Evolutionary conservation across 2,888 invertebrate genomes (phyloP), one percentile per base, ranked within the genome.

Genomic region (Catocala fraxini): DNA sequence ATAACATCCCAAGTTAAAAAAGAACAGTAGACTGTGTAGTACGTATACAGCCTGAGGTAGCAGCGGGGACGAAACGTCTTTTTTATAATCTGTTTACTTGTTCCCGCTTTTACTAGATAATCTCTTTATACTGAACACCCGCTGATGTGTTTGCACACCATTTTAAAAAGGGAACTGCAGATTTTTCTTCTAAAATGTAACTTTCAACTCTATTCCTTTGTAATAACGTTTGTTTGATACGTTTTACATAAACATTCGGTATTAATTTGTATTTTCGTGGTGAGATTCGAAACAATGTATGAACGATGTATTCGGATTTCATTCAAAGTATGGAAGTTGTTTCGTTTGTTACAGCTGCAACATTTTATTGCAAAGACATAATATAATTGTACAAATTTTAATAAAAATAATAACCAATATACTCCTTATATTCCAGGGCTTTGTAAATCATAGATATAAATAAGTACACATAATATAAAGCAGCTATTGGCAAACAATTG

Each of bases 71-170:
- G 75, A 74, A 85, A 89, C 85, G 89, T 90, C 88, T 91, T 92
- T 90, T 92, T 91, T 92, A 92, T 92, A 92, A 92, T 91, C 90
- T 92, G 92, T 92, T 91, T 91, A 90, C 90, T 88, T 86, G 85
- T 85, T 85, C 81, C 86, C 85, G 76, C 83, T 85, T 75, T 86
- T 84, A 86, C 85, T 81, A 86, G 88, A 89, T 91, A 90, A 91
- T 91, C 89, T 89, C 83, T 90, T 91, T 89, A 88, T 86, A 83
- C 86, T 73, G 79, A 84, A 87, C 84, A 82, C 80, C 77, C 80
- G 76, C 70, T 81, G 81, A 85, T 85, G 84, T 86, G 83, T 87
- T 89, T 86, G 81, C 76, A 67, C 69, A 77, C 63, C 71, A 72
- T 80, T 81, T 80, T 70, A 73, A 79, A 81, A 78, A 82, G 68